Percentiles rank a stretch among this genome's conserved stretches.
These are phyloP conservation scores for Cryptocephalus primarius DNA, from an alignment of 2,888 invertebrate species.

Conservation along the genomic window DNA sequence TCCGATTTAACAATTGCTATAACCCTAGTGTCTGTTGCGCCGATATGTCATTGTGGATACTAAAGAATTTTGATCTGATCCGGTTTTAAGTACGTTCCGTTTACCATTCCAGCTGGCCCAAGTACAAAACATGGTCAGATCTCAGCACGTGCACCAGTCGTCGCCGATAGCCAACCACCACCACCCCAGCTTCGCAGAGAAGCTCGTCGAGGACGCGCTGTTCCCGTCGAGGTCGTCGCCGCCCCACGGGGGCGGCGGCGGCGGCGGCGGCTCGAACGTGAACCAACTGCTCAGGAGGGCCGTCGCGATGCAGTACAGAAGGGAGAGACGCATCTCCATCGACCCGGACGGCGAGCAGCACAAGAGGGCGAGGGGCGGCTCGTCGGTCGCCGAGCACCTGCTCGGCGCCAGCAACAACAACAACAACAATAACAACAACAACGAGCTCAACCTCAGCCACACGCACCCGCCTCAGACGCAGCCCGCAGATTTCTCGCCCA, in stretches of 20 bases:
- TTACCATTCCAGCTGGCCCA: slow-evolving; percentile 46
- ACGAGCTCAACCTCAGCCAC: slow-evolving; percentile 28
- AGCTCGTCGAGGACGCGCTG: slow-evolving; percentile 43
- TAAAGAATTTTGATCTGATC: too few species aligned
- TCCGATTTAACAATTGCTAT: too few species aligned
- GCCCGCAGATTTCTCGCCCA: slow-evolving; percentile 47
- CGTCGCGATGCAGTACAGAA: slow-evolving; percentile 32
- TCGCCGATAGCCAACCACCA: slow-evolving; percentile 31
- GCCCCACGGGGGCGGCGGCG: slow-evolving; percentile 29
- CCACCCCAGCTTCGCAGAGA: slow-evolving; percentile 37
- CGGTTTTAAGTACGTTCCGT: too few species aligned
- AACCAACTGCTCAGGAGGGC: slow-evolving; percentile 53
- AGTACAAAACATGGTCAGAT: slow-evolving; percentile 53
- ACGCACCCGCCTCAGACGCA: slow-evolving; percentile 39
- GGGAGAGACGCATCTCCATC: slow-evolving; percentile 50
- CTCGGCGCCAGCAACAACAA: slow-evolving; percentile 25
- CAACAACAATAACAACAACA: slow-evolving; percentile 36
- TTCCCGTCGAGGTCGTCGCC: slow-evolving; percentile 45
- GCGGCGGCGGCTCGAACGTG: slow-evolving; percentile 39
- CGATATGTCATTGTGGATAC: too few species aligned
- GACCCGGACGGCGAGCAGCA: slow-evolving; percentile 50
- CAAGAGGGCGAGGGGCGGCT: slow-evolving; percentile 43
- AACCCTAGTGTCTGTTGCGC: too few species aligned
- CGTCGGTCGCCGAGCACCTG: slow-evolving; percentile 37
- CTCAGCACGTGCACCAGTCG: slow-evolving; percentile 41